phyloP scores from a whole-genome alignment of 1,140 invertebrate genomes.

The Hyles euphorbiae region DNA sequence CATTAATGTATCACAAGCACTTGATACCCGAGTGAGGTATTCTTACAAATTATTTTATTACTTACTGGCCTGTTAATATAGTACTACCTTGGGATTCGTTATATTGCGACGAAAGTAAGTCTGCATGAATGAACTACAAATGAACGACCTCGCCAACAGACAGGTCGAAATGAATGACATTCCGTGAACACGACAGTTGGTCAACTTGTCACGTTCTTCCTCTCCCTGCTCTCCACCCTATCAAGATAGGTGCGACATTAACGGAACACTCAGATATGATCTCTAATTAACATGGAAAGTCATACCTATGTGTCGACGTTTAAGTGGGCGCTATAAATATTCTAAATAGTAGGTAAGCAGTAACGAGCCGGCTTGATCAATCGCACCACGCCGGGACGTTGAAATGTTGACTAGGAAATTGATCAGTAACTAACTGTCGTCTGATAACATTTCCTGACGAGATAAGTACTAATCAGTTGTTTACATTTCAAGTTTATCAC shows the following conservation, averaged over 20 bases:
- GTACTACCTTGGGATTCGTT: too few relatives aligned
- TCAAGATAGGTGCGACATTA: too few relatives aligned
- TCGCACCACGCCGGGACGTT: constrained; percentile 12
- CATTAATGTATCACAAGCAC: constrained; percentile 48
- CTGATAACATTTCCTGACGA: constrained; percentile 14
- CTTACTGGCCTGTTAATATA: too few relatives aligned
- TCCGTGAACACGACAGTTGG: too few relatives aligned
- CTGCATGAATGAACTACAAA: too few relatives aligned
- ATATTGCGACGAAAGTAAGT: too few relatives aligned
- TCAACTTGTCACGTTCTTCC: too few relatives aligned
- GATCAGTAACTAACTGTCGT: constrained; percentile 8
- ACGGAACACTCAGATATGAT: constrained; percentile 33
- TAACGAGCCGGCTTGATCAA: constrained; percentile 21
- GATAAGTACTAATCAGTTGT: constrained; percentile 22
- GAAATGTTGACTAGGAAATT: constrained; percentile 25
- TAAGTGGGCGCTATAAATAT: constrained; percentile 16
- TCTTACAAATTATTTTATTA: too few relatives aligned
- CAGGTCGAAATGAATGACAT: too few relatives aligned
- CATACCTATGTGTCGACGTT: constrained; percentile 24
- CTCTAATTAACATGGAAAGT: constrained; percentile 49
- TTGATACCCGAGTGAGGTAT: too few relatives aligned
- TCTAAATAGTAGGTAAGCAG: constrained; percentile 1
- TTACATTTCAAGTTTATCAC: constrained; percentile 9
- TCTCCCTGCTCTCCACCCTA: too few relatives aligned
- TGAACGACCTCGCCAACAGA: too few relatives aligned